These are phyloP conservation scores for Yponomeuta sedellus DNA, from an alignment of 2,888 invertebrate species.

Conservation along the genomic window DNA sequence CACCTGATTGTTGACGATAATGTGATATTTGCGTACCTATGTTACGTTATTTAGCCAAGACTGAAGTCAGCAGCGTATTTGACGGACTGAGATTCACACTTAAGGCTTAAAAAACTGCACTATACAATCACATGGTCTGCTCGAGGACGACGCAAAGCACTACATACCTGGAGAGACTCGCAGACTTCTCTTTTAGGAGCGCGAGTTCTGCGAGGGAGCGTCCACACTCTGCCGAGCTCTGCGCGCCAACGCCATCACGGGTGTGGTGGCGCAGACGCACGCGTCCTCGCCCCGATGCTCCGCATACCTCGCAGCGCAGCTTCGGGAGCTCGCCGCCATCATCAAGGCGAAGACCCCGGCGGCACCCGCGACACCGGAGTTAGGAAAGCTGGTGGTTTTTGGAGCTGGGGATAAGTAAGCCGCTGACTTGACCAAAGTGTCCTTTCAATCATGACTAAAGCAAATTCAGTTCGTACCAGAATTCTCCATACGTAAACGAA, in stretches of 20 bases:
- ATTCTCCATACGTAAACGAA: no score
- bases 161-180: background rate
- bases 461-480: no score
- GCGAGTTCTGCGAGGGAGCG: conserved; percentile 87
- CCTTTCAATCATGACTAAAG: background rate
- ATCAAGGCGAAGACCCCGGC: conserved; percentile 49
- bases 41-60: no score
- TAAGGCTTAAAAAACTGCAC: no score
- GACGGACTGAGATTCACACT: no score
- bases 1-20: no score
- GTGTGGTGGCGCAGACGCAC: conserved; percentile 87
- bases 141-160: background rate
- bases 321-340: conserved; percentile 57
- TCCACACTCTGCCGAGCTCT: conserved; percentile 83
- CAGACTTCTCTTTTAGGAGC: conserved; percentile 72
- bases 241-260: conserved; percentile 79
- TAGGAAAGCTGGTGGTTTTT: conserved; percentile 65
- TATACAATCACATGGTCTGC: no score
- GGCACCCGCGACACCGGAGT: conserved; percentile 54
- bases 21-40: no score
- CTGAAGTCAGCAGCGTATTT: no score
- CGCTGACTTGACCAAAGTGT: background rate
- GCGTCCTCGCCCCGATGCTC: conserved; percentile 87
- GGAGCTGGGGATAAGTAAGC: conserved; percentile 69
- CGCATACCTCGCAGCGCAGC: conserved; percentile 83